Evolutionary conservation across 1,140 invertebrate species (phyloP), one percentile per base, ranked within the genome.

Genomic region (Zaprionus lachaisei): DNA sequence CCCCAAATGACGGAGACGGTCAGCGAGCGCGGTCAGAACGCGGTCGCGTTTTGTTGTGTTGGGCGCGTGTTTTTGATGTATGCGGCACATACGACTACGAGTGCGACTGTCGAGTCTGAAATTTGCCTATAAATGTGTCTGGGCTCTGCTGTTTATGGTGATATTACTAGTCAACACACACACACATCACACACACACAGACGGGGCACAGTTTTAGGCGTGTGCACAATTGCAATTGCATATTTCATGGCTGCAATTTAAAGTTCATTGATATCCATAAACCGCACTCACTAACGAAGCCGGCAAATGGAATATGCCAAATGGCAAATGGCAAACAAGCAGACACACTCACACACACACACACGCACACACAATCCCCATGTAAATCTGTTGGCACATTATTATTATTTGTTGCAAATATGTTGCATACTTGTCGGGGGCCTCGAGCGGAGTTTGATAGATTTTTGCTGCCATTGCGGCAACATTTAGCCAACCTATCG

Each of bases 241-340:
- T 80, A 90, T 81, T 90, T 90, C 65, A 85, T 68, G 81, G 38
- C 71, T 72, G 79, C 78, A 90, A 85, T 90, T 90, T 90, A 85
- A 90, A 90, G 85, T 90, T 90, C 85, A 90, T 90, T 90, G 85
- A 90, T 90, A 90, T 85, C 85, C 79, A 90, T 90, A 90, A 82
- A 90, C 81, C 72, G 79, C 84, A 81, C 72, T 72, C 73, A 34
- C 63, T 73, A 77, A 73, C 71, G 57, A 57, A 68, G 47, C 70
- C 62, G 56, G 56, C 69, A 72, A 66, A 74, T 74, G 44, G 34
- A 38, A 37, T 56, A 47, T 28, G 56, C n/a, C 20, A 60, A 61
- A 44, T 20, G 66, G 20, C 57, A 64, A 51, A 51, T 51, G 47
- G 17, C 47, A 51, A 49, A 49, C 47, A 49, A 49, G 47, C 47